phyloP scores from a whole-genome alignment of 2,113 vertebrate genomes.

The Mastomys coucha region DNA sequence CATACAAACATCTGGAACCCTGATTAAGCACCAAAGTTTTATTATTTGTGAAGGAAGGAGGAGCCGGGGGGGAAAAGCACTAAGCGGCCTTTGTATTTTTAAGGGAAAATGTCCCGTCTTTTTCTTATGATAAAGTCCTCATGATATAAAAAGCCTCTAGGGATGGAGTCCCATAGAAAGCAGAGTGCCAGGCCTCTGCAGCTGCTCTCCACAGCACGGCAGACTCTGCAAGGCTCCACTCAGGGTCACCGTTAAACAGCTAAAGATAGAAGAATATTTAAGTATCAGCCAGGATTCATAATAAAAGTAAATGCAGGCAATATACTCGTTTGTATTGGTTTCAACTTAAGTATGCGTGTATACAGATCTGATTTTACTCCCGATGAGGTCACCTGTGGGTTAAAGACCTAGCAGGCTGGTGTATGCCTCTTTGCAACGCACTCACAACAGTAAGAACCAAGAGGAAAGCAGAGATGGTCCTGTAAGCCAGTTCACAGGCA shows the following conservation, averaged over 20 bases:
- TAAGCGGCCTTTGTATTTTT: conserved; percentile 67
- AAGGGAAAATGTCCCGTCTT: conserved; percentile 34
- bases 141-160: conserved; percentile 4
- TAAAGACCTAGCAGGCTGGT: not conserved
- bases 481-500: not conserved
- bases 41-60: not conserved
- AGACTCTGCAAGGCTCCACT: not conserved
- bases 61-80: not conserved
- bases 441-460: not conserved
- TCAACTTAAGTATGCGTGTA: not conserved
- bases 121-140: conserved; percentile 60
- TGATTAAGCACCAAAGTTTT: conserved; percentile 80
- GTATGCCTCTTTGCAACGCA: not conserved
- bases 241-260: not conserved
- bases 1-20: conserved; percentile 84
- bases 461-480: not conserved
- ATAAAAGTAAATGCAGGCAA: conserved; percentile 41
- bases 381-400: not conserved
- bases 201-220: not conserved
- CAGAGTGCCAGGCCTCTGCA: fast-evolving
- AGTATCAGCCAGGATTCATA: not conserved
- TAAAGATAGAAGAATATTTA: not conserved
- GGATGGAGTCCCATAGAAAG: not conserved
- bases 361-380: not conserved
- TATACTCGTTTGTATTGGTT: not conserved